These are phyloP conservation scores for Cebidichthys violaceus DNA, from an alignment of 2,113 vertebrate species.

Conservation along the genomic window DNA sequence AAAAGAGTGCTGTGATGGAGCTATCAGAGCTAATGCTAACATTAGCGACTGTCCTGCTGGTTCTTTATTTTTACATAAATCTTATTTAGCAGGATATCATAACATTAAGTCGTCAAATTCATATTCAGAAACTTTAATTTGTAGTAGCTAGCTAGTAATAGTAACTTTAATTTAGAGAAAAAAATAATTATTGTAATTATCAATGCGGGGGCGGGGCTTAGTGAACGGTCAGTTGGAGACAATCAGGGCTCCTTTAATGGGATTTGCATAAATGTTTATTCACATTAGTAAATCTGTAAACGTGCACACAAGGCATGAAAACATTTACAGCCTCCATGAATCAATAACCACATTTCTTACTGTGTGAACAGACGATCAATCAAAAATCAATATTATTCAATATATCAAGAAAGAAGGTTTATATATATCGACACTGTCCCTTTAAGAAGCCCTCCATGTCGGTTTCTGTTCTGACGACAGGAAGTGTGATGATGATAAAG, in stretches of 20 bases:
- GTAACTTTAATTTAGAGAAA: too few relatives aligned
- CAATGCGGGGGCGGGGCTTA: not conserved
- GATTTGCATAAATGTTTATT: not conserved
- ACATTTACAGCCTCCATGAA: not conserved
- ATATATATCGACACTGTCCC: not conserved
- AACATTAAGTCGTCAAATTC: too few relatives aligned
- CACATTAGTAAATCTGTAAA: not conserved
- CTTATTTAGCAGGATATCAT: too few relatives aligned
- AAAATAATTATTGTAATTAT: too few relatives aligned
- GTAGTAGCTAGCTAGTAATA: too few relatives aligned
- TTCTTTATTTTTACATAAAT: too few relatives aligned
- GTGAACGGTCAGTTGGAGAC: not conserved
- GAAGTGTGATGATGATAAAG: slow-evolving; percentile 21
- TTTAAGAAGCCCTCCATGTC: not conserved
- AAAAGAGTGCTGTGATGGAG: too few relatives aligned
- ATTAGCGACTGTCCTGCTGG: not conserved
- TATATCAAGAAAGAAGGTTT: not conserved
- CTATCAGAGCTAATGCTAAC: not conserved
- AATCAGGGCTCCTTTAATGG: not conserved
- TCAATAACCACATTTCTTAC: not conserved
- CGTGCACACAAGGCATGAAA: not conserved
- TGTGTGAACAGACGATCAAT: not conserved
- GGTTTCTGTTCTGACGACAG: slow-evolving; percentile 3
- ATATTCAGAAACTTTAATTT: too few relatives aligned
- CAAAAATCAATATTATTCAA: not conserved